phyloP scores from a whole-genome alignment of 2,888 invertebrate species.

The Chorisops tibialis region DNA sequence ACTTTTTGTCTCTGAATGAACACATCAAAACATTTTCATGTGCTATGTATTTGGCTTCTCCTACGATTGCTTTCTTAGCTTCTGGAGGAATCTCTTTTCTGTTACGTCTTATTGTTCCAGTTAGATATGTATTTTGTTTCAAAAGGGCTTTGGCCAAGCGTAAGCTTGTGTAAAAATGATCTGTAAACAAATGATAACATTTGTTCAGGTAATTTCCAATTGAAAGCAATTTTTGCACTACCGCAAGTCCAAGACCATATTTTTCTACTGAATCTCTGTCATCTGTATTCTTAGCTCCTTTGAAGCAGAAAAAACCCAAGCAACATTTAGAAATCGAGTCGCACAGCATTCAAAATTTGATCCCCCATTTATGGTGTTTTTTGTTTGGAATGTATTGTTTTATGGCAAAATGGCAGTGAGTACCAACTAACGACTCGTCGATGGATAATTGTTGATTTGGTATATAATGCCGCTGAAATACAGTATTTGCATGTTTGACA shows the following conservation, averaged over 20 bases:
- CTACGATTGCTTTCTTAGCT: neutral
- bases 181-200: neutral
- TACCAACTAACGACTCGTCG: slow-evolving; percentile 30
- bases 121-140: slow-evolving; percentile 1
- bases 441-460: slow-evolving; percentile 32
- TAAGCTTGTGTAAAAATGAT: slow-evolving; percentile 1
- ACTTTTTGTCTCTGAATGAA: slow-evolving; percentile 2
- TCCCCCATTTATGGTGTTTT: slow-evolving; percentile 34
- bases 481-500: neutral
- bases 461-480: neutral
- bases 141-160: slow-evolving; percentile 2
- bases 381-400: slow-evolving; percentile 5
- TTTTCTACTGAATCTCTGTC: no score
- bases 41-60: slow-evolving; percentile 1
- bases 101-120: slow-evolving; percentile 11
- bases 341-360: slow-evolving; percentile 13
- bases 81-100: slow-evolving; percentile 7
- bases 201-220: no score
- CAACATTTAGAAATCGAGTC: neutral
- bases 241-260: no score
- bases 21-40: neutral
- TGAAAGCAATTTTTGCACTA: slow-evolving; percentile 35
- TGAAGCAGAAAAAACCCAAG: slow-evolving; percentile 6
- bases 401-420: slow-evolving; percentile 7
- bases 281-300: neutral